Evolutionary conservation across 2,113 vertebrate species (phyloP).

Genomic region (Dasyornis broadbenti): DNA sequence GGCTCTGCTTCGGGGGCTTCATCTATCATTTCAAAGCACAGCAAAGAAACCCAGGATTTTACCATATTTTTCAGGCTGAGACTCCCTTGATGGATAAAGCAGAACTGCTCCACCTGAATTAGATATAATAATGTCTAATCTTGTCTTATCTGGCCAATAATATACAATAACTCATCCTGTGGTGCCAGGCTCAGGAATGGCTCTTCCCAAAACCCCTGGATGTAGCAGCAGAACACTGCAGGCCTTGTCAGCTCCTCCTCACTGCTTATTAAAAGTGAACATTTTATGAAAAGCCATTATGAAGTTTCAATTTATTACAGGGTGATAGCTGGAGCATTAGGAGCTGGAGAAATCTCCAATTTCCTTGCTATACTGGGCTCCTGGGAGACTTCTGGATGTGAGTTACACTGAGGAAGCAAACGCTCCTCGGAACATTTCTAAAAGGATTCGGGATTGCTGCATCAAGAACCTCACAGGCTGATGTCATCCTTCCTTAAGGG

Average conservation of each 20-base stretch:
- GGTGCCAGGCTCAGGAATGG: not conserved
- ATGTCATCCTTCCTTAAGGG: not conserved
- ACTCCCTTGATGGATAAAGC: not conserved
- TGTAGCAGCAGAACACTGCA: not conserved
- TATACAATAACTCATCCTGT: accelerated
- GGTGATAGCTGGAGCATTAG: not conserved
- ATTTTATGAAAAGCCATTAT: not conserved
- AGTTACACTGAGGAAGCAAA: not conserved
- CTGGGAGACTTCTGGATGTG: not conserved
- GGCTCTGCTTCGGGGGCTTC: not conserved
- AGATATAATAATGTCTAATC: not conserved
- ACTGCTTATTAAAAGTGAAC: not conserved
- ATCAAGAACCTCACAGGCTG: not conserved
- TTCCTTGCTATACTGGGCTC: not conserved
- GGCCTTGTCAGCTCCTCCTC: not conserved
- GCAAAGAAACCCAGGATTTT: not conserved
- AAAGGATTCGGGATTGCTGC: not conserved
- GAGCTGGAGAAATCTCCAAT: not conserved
- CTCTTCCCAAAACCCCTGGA: not conserved
- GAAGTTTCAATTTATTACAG: not conserved
- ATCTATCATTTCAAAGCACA: not conserved
- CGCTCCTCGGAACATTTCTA: not conserved
- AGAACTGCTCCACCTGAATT: not conserved
- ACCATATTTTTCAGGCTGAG: not conserved
- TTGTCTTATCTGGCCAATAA: not conserved